A percentile compares a stretch with the other conserved stretches of the same genome.
These are phyloP conservation scores for Cavia aperea DNA, from an alignment of 2,113 vertebrate species.

Conservation along the genomic window DNA sequence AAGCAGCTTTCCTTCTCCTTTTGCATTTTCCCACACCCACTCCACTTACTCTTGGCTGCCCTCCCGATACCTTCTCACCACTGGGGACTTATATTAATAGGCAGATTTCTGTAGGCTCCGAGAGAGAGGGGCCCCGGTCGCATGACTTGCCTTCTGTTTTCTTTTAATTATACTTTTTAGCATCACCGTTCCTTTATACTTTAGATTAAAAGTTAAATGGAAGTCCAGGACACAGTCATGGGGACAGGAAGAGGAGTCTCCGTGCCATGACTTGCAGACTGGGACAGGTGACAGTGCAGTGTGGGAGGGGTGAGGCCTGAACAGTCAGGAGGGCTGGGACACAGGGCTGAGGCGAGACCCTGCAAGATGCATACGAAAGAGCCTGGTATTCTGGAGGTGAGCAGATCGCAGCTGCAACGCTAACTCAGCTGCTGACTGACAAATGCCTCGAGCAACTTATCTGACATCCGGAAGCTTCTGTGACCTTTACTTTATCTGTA, in stretches of 20 bases:
- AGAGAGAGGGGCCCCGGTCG: slow-evolving; percentile 53
- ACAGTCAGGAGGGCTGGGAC: background rate
- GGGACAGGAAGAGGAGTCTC: background rate
- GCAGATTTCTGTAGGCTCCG: slow-evolving; percentile 70
- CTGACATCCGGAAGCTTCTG: background rate
- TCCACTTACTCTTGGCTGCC: slow-evolving; percentile 76
- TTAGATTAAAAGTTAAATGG: slow-evolving; percentile 4
- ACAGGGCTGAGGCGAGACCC: background rate
- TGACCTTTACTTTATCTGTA: slow-evolving; percentile 8
- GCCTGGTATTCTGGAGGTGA: background rate
- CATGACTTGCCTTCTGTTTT: slow-evolving; percentile 40
- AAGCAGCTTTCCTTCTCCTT: slow-evolving; percentile 72
- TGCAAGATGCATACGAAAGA: background rate
- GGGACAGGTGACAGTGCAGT: background rate
- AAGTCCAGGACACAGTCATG: background rate
- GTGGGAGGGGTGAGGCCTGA: background rate
- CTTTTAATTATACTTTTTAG: slow-evolving; percentile 49
- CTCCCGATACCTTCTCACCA: slow-evolving; percentile 77
- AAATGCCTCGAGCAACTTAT: background rate
- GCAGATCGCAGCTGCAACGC: background rate
- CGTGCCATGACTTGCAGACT: background rate
- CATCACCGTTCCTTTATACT: background rate
- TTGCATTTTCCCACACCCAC: slow-evolving; percentile 79
- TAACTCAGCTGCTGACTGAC: background rate
- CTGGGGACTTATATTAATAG: slow-evolving; percentile 72